Conservation (phyloP, 2,888 invertebrate genomes). For the Cryptosula pallasiana region DNA sequence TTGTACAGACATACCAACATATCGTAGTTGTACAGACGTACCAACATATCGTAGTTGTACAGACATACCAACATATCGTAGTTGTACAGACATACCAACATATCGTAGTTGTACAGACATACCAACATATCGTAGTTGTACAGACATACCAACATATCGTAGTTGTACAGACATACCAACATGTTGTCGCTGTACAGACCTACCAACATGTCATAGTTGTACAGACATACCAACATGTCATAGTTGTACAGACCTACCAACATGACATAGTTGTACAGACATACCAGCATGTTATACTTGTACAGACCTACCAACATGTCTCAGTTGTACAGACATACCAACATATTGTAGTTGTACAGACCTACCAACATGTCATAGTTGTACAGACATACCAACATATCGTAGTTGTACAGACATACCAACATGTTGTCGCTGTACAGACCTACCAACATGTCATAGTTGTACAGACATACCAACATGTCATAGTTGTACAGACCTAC, state of each 20-base stretch:
- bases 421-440: too few relatives aligned
- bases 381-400: conserved; percentile 46
- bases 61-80: conserved; percentile 51
- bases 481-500: neutral
- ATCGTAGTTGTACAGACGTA: neutral
- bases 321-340: conserved; percentile 46
- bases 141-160: conserved; percentile 49
- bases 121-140: neutral
- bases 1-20: conserved; percentile 49
- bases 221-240: conserved; percentile 49
- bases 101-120: neutral
- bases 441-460: neutral
- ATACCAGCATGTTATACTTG: neutral
- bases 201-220: neutral
- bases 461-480: too few relatives aligned
- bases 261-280: neutral
- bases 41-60: neutral
- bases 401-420: conserved; percentile 50
- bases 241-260: conserved; percentile 48
- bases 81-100: conserved; percentile 49
- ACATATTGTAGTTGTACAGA: neutral
- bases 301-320: conserved; percentile 48
- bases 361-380: neutral
- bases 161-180: conserved; percentile 47
- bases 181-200: neutral